Percentiles rank a stretch among this genome's conserved stretches.
Evolutionary conservation across 2,797 vertebrate species (phyloP).

Genomic region (Anas bahamensis): DNA sequence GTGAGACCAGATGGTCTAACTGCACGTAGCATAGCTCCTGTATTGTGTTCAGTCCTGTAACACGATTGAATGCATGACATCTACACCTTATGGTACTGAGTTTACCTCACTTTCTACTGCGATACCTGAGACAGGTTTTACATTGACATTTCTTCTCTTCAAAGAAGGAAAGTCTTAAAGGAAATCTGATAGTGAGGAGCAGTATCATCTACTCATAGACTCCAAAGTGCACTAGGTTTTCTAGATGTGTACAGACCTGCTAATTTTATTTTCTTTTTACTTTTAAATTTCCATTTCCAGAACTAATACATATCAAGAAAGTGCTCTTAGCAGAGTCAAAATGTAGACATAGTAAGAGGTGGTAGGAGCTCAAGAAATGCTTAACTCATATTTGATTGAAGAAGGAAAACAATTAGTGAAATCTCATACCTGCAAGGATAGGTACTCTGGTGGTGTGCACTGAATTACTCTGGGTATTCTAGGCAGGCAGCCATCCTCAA

Average conservation of each 20-base stretch:
- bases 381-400: background rate
- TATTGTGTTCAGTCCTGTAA: background rate
- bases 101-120: background rate
- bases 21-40: background rate
- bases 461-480: background rate
- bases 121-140: background rate
- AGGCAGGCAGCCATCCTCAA: background rate
- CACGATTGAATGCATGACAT: background rate
- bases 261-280: background rate
- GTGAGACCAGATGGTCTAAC: background rate
- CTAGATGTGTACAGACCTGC: background rate
- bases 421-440: background rate
- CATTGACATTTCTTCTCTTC: background rate
- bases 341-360: background rate
- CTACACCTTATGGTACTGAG: background rate
- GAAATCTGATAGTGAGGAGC: background rate
- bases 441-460: background rate
- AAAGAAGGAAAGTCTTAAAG: background rate
- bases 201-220: background rate
- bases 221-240: background rate
- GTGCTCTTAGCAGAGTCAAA: background rate
- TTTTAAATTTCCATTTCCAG: background rate
- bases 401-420: background rate
- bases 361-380: background rate
- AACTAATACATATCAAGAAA: background rate